Base-by-base conservation (phyloP, 2,888 invertebrate genomes). In the Drosophila mettleri region DNA sequence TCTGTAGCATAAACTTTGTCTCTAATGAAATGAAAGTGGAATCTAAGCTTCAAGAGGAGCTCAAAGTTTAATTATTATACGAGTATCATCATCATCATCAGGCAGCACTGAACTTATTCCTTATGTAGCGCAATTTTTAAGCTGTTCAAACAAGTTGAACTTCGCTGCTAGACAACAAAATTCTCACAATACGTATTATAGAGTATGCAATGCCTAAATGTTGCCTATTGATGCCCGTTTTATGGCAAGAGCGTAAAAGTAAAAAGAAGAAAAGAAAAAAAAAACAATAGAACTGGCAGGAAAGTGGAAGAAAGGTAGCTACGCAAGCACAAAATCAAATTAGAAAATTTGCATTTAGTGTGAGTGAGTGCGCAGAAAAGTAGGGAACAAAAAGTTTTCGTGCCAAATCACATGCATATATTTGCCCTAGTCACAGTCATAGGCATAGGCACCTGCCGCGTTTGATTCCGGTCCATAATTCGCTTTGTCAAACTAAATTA, bases 311-410 rank as follows among this genome's bases (percentile, higher is more conserved):
- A 12, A 85, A 85, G 83, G 80, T 79, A 79, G 63, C 78, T 48
- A 61, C 53, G 54, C 65, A 58, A 64, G 60, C 59, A 58, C 59
- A 80, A 75, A 82, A 81, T 80, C 74, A 83, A 83, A 83, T 83
- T 84, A 86, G 59, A 66, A 78, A 86, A 86, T 86, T 84, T 87
- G 82, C 83, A 85, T 87, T 86, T 81, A 74, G 74, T 86, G 43
- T 48, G 59, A 24, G 36, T 63, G 68, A 64, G 38, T 60, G 71
- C 59, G 71, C 83, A 77, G 60, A 77, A 77, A 86, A 77, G 78
- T 80, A 70, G 84, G 80, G 84, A 72, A 65, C 63, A 59, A 65
- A 82, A 81, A 83, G 55, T 80, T 74, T 31, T 45, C 16, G 29
- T 69, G 65, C 65, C 77, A 57, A 74, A 74, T 76, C 69, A 80